Percentiles rank a stretch among this genome's conserved stretches.
Evolutionary conservation across 2,888 invertebrate genomes (phyloP).

Genomic region (Andrena hattorfiana): DNA sequence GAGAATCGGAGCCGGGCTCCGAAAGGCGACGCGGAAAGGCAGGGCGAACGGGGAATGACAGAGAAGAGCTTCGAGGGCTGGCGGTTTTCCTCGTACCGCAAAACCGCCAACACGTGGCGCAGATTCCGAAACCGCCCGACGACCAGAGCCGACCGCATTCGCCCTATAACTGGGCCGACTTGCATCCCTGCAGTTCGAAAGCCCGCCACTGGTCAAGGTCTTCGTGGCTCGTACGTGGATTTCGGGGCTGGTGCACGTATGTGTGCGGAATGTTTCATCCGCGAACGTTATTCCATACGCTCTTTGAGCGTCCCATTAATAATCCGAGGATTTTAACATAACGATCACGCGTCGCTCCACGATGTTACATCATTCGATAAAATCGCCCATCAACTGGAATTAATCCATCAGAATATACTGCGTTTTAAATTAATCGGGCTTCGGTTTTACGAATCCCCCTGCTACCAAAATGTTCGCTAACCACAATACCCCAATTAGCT

Average conservation of each 20-base stretch:
- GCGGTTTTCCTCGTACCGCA: constrained; percentile 82
- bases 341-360: not conserved
- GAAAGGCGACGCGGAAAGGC: constrained; percentile 63
- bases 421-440: no score
- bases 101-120: constrained; percentile 83
- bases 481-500: no score
- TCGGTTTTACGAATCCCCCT: no score
- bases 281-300: not conserved
- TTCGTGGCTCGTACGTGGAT: constrained; percentile 27
- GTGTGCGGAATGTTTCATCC: not conserved
- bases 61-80: constrained; percentile 73
- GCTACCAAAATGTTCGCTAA: no score
- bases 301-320: not conserved
- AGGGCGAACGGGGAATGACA: constrained; percentile 61
- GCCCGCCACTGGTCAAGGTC: constrained; percentile 58
- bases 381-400: no score
- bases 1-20: constrained; percentile 44
- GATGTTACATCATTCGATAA: not conserved
- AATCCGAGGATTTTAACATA: not conserved
- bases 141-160: constrained; percentile 72
- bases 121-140: constrained; percentile 79
- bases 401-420: no score
- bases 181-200: constrained; percentile 61
- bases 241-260: constrained; percentile 17
- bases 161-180: constrained; percentile 69